These are phyloP conservation scores for Oryzias melastigma DNA, from an alignment of 2,113 vertebrate species.

Conservation along the genomic window DNA sequence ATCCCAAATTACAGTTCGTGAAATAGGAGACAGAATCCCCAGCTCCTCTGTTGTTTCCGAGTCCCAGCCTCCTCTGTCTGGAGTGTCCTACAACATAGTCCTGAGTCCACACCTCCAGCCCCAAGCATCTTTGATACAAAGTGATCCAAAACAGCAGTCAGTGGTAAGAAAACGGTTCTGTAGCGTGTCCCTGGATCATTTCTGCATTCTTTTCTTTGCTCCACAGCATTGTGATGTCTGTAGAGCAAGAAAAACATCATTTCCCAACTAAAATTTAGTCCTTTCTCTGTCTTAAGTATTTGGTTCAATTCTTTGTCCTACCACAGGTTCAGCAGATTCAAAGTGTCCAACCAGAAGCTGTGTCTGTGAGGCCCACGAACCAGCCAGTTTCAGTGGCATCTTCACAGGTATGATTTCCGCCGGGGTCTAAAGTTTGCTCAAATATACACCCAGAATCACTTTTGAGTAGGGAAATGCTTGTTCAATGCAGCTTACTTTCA, in stretches of 20 bases:
- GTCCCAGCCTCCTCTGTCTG: slow-evolving; percentile 47
- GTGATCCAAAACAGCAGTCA: slow-evolving; percentile 55
- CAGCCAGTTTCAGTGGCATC: slow-evolving; percentile 49
- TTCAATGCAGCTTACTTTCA: slow-evolving; percentile 6
- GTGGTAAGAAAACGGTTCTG: slow-evolving; percentile 43
- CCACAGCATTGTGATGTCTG: too few relatives aligned
- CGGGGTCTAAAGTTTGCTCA: too few relatives aligned
- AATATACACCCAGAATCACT: too few relatives aligned
- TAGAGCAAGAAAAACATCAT: too few relatives aligned
- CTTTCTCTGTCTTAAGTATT: neutral
- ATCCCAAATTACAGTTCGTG: slow-evolving; percentile 26
- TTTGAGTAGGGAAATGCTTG: neutral
- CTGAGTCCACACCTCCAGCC: slow-evolving; percentile 60
- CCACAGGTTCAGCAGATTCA: slow-evolving; percentile 17
- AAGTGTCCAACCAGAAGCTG: slow-evolving; percentile 43
- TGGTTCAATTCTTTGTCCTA: neutral
- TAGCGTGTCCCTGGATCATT: neutral
- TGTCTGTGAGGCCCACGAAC: slow-evolving; percentile 33
- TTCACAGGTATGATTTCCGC: slow-evolving; percentile 54
- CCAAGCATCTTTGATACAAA: slow-evolving; percentile 55
- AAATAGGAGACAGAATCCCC: slow-evolving; percentile 47
- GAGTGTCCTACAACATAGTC: slow-evolving; percentile 50
- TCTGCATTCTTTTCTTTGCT: too few relatives aligned
- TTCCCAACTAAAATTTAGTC: neutral
- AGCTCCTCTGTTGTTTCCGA: slow-evolving; percentile 52